Conservation (phyloP, 2,888 invertebrate genomes). For the Dendrolimus pini region DNA sequence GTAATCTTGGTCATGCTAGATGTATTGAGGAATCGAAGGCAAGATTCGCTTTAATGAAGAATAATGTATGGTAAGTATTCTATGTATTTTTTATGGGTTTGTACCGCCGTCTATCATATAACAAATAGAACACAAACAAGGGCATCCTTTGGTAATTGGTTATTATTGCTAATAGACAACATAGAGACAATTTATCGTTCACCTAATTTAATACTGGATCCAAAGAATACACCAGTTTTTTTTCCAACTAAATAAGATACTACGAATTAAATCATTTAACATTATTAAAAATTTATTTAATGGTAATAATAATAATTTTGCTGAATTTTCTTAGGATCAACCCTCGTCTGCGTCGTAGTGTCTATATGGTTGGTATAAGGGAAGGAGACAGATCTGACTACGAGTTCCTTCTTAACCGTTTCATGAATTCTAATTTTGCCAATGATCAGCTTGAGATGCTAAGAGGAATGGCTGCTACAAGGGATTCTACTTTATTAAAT, state of each 20-base stretch:
- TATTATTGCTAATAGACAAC: too few species aligned
- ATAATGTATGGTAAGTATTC: constrained; percentile 26
- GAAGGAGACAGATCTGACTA: constrained; percentile 77
- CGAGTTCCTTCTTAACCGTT: constrained; percentile 64
- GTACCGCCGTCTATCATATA: too few species aligned
- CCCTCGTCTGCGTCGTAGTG: constrained; percentile 74
- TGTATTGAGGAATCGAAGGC: constrained; percentile 68
- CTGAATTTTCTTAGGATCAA: constrained; percentile 56
- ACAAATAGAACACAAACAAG: too few species aligned
- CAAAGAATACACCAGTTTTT: too few species aligned
- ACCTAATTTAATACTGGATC: too few species aligned
- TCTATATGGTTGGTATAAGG: constrained; percentile 79
- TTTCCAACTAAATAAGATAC: too few species aligned
- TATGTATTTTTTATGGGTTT: too few species aligned
- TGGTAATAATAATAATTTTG: not conserved
- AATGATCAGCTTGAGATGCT: constrained; percentile 70
- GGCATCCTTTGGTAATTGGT: too few species aligned
- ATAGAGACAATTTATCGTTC: too few species aligned
- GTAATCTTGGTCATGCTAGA: constrained; percentile 72
- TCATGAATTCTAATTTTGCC: constrained; percentile 48
- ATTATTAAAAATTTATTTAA: too few species aligned
- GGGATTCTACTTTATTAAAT: constrained; percentile 35
- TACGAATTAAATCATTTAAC: too few species aligned
- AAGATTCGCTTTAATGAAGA: constrained; percentile 36
- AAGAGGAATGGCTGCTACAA: constrained; percentile 63